Percentiles rank a stretch among this genome's conserved stretches.
Conservation (phyloP, 2,888 invertebrate genomes). For the Ormyrus rosae region DNA sequence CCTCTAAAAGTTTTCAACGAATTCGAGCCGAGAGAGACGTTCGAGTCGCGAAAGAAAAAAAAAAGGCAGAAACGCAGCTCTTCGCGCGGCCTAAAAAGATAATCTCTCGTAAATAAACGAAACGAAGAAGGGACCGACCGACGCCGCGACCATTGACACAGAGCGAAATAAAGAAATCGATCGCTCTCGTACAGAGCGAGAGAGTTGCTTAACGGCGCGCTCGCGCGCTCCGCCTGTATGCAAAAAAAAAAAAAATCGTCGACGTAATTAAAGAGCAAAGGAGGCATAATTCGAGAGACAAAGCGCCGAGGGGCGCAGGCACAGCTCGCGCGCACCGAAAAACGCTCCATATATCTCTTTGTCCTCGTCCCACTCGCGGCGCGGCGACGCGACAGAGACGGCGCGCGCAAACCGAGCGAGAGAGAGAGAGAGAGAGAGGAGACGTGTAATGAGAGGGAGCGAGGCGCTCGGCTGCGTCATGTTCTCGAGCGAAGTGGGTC, state of each 20-base stretch:
- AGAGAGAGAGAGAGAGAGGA: constrained; percentile 2
- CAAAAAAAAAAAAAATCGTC: neutral
- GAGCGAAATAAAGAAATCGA: neutral
- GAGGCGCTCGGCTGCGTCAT: constrained; percentile 69
- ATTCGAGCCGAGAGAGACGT: too few species aligned
- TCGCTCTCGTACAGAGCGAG: neutral
- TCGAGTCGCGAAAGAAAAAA: neutral
- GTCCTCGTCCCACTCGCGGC: constrained; percentile 49
- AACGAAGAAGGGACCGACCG: constrained; percentile 3
- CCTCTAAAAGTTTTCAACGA: too few species aligned
- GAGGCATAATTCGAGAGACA: constrained; percentile 37
- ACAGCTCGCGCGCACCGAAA: constrained; percentile 25
- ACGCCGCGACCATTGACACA: neutral
- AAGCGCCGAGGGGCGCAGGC: constrained; percentile 2
- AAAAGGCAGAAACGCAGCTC: neutral
- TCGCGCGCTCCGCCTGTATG: too few species aligned
- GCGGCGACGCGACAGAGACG: constrained; percentile 28
- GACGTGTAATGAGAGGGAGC: constrained; percentile 47
- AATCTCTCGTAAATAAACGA: constrained; percentile 29
- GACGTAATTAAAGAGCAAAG: constrained; percentile 33
- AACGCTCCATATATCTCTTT: constrained; percentile 43
- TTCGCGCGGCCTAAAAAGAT: constrained; percentile 25
- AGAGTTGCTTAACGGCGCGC: neutral
- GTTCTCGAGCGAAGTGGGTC: constrained; percentile 84
- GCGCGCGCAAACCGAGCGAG: constrained; percentile 3